Conservation (phyloP, 1,140 invertebrate genomes). For the Ceratosolen solmsi region DNA sequence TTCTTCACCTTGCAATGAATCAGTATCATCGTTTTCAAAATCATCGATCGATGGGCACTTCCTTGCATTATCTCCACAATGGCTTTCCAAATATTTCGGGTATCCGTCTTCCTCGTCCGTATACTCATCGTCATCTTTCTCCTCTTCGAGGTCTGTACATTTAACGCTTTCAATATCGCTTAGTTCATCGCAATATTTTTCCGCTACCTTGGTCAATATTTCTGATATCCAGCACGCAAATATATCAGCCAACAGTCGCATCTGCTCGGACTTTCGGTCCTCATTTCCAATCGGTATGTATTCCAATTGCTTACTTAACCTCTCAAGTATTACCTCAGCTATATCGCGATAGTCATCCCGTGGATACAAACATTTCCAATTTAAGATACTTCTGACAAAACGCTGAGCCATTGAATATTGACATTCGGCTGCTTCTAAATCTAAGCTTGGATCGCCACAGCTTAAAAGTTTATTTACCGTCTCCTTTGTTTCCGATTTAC, state of each 20-base stretch:
- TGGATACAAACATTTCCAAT: conserved; percentile 58
- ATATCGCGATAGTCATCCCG: conserved; percentile 65
- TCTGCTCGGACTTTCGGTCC: conserved; percentile 65
- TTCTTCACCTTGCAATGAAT: background rate
- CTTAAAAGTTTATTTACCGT: background rate
- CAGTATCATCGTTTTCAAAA: conserved; percentile 20
- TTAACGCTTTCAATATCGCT: conserved; percentile 43
- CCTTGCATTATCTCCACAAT: background rate
- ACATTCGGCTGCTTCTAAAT: conserved; percentile 56
- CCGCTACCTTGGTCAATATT: conserved; percentile 61
- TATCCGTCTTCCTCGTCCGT: conserved; percentile 18
- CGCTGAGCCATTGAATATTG: conserved; percentile 65
- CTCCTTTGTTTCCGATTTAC: background rate
- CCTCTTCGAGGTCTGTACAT: conserved; percentile 44
- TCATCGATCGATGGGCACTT: background rate
- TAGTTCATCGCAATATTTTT: conserved; percentile 55
- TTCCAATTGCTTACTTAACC: conserved; percentile 57
- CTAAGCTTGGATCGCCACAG: conserved; percentile 21
- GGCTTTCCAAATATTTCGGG: background rate
- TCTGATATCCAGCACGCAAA: conserved; percentile 67
- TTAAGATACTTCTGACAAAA: conserved; percentile 66
- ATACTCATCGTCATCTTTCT: conserved; percentile 36
- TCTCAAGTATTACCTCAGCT: conserved; percentile 60
- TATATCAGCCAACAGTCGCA: conserved; percentile 64
- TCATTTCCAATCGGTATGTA: conserved; percentile 56